Evolutionary conservation across 2,888 invertebrate genomes (phyloP), one percentile per base, ranked within the genome.

Genomic region (Ectemnius cavifrons): DNA sequence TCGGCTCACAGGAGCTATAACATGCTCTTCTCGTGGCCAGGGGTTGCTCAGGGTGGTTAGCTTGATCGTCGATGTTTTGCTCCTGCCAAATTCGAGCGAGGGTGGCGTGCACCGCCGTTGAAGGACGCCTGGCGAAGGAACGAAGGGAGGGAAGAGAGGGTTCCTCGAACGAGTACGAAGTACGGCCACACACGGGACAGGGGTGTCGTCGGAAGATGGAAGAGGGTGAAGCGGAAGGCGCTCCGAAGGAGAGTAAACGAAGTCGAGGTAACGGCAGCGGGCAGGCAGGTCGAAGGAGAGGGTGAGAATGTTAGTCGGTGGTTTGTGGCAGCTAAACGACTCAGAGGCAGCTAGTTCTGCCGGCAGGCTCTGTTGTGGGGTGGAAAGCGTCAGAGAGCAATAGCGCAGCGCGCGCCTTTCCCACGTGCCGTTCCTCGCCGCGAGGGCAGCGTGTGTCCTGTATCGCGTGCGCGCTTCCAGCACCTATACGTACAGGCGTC

Each of bases 401-500:
- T 81, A 82, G 84, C 89, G 89, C 87, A 88, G 88, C 86, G 86
- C 77, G 80, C 67, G 87, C 37, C 37, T 89, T 82, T 89, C 89
- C 89, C 89, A 89, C 89, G 89, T 89, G 87, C 81, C 82, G 83
- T 81, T 77, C 75, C 37, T 37, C 74, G 82, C 75, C 82, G 83
- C 82, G 81, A 81, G 78, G 37, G 37, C 37, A 37, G 37, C 37
- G 6, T 37, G 37, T 81, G 78, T 73, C 81, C 80, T 80, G 80
- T 80, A 87, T 89, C 87, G 88, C 87, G 89, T 89, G 88, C 84
- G 84, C 84, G 84, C 37, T 37, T 37, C 37, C 37, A 37, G 37
- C 88, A 87, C 88, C 88, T 88, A 85, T 82, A 85, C 85, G 83
- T 83, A 82, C 82, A 83, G 85, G 86, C 87, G 88, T 89, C 88